These are phyloP conservation scores for Percina caprodes DNA, from an alignment of 2,113 vertebrate genomes.

Conservation along the genomic window DNA sequence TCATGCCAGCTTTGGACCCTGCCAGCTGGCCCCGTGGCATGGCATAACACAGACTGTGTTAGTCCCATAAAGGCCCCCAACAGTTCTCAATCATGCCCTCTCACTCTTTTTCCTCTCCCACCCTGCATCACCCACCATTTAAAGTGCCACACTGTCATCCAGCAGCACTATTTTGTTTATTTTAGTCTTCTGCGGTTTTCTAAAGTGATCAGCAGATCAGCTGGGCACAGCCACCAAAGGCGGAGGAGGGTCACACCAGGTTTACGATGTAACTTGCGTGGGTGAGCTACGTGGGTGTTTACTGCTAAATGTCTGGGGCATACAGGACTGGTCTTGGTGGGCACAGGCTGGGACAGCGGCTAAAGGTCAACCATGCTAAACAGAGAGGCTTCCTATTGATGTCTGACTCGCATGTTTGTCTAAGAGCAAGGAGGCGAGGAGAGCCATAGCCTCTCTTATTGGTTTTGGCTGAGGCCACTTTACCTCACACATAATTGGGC, in stretches of 20 bases:
- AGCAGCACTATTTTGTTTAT: constrained; percentile 57
- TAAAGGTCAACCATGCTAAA: constrained; percentile 76
- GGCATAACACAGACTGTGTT: constrained; percentile 73
- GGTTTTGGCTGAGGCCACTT: constrained; percentile 70
- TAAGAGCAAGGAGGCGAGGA: constrained; percentile 68
- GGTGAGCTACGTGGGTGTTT: constrained; percentile 56
- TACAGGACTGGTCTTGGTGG: constrained; percentile 54
- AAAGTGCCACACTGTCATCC: constrained; percentile 45
- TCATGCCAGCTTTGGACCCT: constrained; percentile 81
- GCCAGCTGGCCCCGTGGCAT: constrained; percentile 80
- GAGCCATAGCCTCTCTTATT: constrained; percentile 60
- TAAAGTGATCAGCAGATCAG: constrained; percentile 45
- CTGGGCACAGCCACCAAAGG: constrained; percentile 18
- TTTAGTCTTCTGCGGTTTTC: constrained; percentile 50
- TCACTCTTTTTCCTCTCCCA: constrained; percentile 36
- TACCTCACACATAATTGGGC: constrained; percentile 70
- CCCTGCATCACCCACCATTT: constrained; percentile 40
- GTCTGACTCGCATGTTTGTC: constrained; percentile 77
- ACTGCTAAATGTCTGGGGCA: constrained; percentile 60
- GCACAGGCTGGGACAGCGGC: constrained; percentile 58
- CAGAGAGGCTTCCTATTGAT: constrained; percentile 70
- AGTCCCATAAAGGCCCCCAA: constrained; percentile 52
- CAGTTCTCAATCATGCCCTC: constrained; percentile 48
- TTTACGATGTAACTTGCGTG: constrained; percentile 68
- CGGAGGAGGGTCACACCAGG: constrained; percentile 54